These are phyloP conservation scores for Minunthozetes semirufus DNA, from an alignment of 2,888 invertebrate genomes.

Conservation along the genomic window DNA sequence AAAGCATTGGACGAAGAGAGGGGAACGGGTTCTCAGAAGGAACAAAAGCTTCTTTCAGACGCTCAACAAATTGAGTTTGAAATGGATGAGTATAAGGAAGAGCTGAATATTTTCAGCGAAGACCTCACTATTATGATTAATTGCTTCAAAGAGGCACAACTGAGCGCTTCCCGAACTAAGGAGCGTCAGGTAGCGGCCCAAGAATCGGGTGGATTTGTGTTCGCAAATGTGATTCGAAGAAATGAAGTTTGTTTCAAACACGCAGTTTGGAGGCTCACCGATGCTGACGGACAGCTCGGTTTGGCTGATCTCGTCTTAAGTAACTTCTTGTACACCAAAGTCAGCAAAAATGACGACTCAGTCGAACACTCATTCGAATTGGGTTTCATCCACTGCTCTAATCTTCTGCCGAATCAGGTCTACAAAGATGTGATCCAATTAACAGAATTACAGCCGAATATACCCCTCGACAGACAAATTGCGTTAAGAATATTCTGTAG, in stretches of 20 bases:
- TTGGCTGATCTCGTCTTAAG: conserved; percentile 91
- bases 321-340: conserved; percentile 94
- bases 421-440: conserved; percentile 82
- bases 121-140: conserved; percentile 92
- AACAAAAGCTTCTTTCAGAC: conserved; percentile 4
- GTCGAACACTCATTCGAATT: conserved; percentile 94
- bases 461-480: conserved; percentile 84
- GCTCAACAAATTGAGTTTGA: conserved; percentile 19
- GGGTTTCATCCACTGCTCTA: conserved; percentile 90
- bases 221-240: conserved; percentile 64
- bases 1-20: conserved; percentile 38
- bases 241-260: conserved; percentile 97
- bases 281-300: conserved; percentile 94
- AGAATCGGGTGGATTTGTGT: conserved; percentile 55
- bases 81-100: conserved; percentile 82
- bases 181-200: conserved; percentile 41
- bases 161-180: conserved; percentile 52
- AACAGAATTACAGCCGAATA: conserved; percentile 70
- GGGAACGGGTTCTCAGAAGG: neutral
- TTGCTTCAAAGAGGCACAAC: conserved; percentile 74
- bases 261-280: conserved; percentile 95
- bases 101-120: conserved; percentile 76
- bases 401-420: conserved; percentile 84
- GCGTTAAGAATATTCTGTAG: conserved; percentile 89
- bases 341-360: conserved; percentile 90